phyloP scores from a whole-genome alignment of 2,113 vertebrate species.

The Muscicapa adusta region DNA sequence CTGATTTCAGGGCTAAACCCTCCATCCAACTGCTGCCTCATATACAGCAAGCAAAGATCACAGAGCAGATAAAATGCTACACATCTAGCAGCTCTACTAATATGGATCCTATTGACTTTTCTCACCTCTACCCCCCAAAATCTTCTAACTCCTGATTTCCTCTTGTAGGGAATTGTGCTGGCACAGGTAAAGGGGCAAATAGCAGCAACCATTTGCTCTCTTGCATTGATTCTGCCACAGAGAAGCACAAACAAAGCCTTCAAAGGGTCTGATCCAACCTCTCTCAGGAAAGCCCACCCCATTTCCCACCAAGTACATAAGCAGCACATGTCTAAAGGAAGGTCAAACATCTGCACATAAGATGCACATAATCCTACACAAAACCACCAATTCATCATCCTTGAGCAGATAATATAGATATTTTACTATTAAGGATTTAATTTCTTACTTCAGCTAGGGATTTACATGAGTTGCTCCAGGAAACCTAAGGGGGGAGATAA shows the following conservation, averaged over 20 bases:
- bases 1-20: neutral
- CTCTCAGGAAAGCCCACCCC: neutral
- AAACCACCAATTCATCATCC: neutral
- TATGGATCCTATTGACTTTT: neutral
- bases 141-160: neutral
- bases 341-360: slow-evolving; percentile 23
- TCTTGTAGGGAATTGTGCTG: neutral
- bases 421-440: neutral
- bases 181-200: neutral
- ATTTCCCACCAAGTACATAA: neutral
- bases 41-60: neutral
- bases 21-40: neutral
- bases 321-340: neutral
- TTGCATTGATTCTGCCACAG: neutral
- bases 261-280: neutral
- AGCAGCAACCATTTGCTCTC: neutral
- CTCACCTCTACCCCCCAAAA: neutral
- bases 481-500: neutral
- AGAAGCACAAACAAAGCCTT: slow-evolving; percentile 12
- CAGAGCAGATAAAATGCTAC: neutral
- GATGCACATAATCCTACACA: neutral
- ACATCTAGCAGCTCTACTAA: neutral
- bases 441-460: neutral
- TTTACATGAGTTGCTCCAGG: neutral
- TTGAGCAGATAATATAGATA: neutral